phyloP scores from a whole-genome alignment of 2,888 invertebrate species.

The Chaetogeoica ovagalla region DNA sequence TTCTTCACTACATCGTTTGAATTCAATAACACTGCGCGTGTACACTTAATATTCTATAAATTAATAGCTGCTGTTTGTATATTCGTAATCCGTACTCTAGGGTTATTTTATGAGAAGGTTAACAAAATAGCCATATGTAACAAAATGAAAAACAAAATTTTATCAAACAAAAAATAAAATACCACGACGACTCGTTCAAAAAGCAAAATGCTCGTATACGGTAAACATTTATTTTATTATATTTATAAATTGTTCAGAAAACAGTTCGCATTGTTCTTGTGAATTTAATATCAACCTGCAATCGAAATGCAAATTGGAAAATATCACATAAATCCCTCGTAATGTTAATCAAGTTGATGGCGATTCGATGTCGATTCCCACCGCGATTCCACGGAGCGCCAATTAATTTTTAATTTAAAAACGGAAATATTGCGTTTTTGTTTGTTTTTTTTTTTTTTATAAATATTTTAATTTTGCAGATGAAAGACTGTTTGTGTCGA shows the following conservation, averaged over 20 bases:
- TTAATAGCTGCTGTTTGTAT: too few relatives aligned
- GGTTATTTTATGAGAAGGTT: too few relatives aligned
- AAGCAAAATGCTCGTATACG: neutral
- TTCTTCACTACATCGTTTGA: too few relatives aligned
- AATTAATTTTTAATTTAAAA: slow-evolving; percentile 19
- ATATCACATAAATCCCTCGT: neutral
- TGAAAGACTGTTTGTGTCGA: neutral
- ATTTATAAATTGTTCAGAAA: slow-evolving; percentile 4
- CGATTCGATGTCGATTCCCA: neutral
- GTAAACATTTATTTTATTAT: neutral
- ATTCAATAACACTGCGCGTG: too few relatives aligned
- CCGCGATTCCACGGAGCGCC: neutral
- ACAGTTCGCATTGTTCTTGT: neutral
- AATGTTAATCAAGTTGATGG: neutral
- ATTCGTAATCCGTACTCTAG: too few relatives aligned
- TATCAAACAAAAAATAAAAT: too few relatives aligned
- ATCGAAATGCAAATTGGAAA: slow-evolving; percentile 13
- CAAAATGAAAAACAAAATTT: too few relatives aligned
- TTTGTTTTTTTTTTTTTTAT: neutral
- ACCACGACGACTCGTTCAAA: too few relatives aligned
- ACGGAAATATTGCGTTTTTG: too few relatives aligned
- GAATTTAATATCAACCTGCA: neutral
- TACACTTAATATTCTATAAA: too few relatives aligned
- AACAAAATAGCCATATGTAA: too few relatives aligned
- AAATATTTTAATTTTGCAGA: neutral